phyloP scores from a whole-genome alignment of 1,140 invertebrate species.

The Nasonia giraulti region DNA sequence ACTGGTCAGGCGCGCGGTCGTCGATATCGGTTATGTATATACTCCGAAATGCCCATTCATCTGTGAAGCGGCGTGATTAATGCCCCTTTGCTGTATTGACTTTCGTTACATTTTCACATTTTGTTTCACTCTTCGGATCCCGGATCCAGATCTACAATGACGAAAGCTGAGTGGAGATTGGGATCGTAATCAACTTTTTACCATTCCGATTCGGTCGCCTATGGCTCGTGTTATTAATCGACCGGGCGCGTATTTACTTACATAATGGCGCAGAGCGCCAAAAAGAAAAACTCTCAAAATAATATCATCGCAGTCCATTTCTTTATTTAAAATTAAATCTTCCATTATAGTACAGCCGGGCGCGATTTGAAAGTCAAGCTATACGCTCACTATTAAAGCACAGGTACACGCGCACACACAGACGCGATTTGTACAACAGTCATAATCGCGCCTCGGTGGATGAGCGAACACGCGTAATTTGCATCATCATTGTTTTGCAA shows the following conservation, averaged over 20 bases:
- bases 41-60: background rate
- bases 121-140: background rate
- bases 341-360: background rate
- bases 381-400: background rate
- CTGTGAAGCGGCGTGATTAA: too few relatives aligned
- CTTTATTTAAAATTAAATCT: conserved; percentile 32
- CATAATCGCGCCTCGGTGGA: background rate
- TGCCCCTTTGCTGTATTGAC: too few relatives aligned
- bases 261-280: too few relatives aligned
- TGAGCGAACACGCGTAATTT: conserved; percentile 25
- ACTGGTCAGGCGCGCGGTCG: background rate
- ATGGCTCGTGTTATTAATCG: too few relatives aligned
- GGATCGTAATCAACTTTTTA: background rate
- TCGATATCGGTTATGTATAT: background rate
- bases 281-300: too few relatives aligned
- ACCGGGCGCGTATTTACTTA: background rate
- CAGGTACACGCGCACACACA: too few relatives aligned
- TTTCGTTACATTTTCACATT: background rate
- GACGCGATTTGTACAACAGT: conserved; percentile 4
- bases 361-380: conserved; percentile 5
- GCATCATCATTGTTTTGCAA: conserved; percentile 39
- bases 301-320: background rate
- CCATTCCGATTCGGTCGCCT: background rate
- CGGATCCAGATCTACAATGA: background rate
- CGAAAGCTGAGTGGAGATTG: background rate